phyloP scores from a whole-genome alignment of 2,113 vertebrate species.

The Podarcis cretensis region DNA sequence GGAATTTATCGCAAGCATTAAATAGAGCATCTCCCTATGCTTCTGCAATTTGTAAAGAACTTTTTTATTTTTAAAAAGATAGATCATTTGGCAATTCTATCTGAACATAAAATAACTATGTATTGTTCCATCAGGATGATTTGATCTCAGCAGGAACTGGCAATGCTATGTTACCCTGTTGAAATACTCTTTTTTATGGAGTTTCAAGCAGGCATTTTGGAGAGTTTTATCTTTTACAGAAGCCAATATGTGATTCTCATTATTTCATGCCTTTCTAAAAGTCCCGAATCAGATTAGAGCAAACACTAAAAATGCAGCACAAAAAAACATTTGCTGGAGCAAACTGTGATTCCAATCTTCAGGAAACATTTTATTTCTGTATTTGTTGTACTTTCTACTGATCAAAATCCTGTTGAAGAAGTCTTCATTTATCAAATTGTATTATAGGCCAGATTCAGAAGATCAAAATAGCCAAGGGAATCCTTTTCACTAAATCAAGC shows the following conservation, averaged over 20 bases:
- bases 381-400: neutral
- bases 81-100: neutral
- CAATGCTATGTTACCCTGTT: neutral
- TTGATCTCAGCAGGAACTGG: neutral
- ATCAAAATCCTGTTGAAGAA: neutral
- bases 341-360: neutral
- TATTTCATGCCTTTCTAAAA: neutral
- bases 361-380: neutral
- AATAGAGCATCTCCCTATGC: rapidly evolving
- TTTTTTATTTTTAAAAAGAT: neutral
- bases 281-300: neutral
- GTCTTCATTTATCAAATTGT: neutral
- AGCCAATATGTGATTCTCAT: neutral
- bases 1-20: rapidly evolving
- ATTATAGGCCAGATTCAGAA: neutral
- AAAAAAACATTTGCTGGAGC: neutral
- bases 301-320: neutral
- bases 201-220: neutral
- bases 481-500: neutral
- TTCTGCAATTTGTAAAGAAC: rapidly evolving
- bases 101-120: neutral
- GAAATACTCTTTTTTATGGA: neutral
- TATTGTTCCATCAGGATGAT: neutral
- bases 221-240: rapidly evolving
- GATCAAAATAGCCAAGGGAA: neutral